These are phyloP conservation scores for Poeciliopsis paucimaculata DNA, from an alignment of 2,797 vertebrate genomes.

Conservation along the genomic window DNA sequence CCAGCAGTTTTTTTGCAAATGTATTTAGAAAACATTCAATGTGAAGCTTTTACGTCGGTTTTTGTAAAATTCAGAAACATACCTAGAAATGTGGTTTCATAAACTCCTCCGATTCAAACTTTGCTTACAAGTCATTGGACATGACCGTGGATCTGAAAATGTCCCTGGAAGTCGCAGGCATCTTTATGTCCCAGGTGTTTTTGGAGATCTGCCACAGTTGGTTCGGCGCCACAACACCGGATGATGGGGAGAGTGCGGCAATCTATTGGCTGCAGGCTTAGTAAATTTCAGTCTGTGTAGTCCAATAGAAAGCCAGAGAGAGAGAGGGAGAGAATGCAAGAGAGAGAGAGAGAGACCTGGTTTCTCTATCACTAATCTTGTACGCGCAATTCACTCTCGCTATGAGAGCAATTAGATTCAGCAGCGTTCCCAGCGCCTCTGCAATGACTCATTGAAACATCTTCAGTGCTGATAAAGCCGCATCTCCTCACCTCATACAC, in stretches of 20 bases:
- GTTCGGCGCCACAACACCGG: neutral
- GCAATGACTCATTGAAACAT: constrained; percentile 77
- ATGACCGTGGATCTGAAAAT: too few relatives aligned
- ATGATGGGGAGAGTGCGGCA: constrained; percentile 65
- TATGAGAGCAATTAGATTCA: constrained; percentile 84
- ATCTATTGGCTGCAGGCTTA: constrained; percentile 90
- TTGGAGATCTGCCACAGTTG: neutral
- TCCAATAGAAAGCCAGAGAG: constrained; percentile 82
- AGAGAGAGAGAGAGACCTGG: constrained; percentile 66
- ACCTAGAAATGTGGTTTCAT: too few relatives aligned
- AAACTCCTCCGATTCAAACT: too few relatives aligned
- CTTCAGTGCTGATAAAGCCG: constrained; percentile 49
- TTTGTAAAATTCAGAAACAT: too few relatives aligned
- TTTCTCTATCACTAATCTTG: constrained; percentile 81
- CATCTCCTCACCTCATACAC: constrained; percentile 37
- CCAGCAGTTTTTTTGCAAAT: too few relatives aligned
- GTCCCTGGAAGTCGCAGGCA: too few relatives aligned
- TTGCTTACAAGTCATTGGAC: too few relatives aligned
- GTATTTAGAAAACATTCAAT: too few relatives aligned
- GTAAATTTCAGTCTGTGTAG: constrained; percentile 89
- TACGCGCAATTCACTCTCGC: constrained; percentile 76
- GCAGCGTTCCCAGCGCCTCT: constrained; percentile 68
- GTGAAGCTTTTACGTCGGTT: too few relatives aligned
- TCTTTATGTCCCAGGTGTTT: neutral
- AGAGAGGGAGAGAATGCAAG: constrained; percentile 44